These are phyloP conservation scores for Apotomis capreana DNA, from an alignment of 2,888 invertebrate genomes.

Conservation along the genomic window DNA sequence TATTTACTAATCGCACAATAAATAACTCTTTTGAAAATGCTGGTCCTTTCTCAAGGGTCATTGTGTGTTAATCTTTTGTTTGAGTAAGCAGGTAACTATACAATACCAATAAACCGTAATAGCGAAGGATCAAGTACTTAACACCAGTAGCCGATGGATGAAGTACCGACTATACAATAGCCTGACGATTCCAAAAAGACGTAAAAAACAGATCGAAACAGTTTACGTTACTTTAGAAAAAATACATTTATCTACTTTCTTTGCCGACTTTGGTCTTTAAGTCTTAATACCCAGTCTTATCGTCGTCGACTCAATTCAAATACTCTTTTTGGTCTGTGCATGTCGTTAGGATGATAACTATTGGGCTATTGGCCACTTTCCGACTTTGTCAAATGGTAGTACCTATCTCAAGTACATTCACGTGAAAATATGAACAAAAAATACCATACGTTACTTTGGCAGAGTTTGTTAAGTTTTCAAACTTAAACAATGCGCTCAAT, in stretches of 20 bases:
- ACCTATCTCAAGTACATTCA: too few species aligned
- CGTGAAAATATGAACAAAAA: too few species aligned
- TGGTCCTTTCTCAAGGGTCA: slow-evolving; percentile 4
- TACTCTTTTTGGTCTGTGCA: too few species aligned
- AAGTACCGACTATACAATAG: slow-evolving; percentile 8
- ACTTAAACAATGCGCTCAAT: too few species aligned
- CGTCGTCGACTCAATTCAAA: too few species aligned
- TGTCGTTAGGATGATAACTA: too few species aligned
- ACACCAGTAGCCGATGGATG: slow-evolving; percentile 22
- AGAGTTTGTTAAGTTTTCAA: too few species aligned
- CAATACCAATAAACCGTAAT: slow-evolving; percentile 29
- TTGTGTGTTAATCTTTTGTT: slow-evolving; percentile 30
- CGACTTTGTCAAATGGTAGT: too few species aligned
- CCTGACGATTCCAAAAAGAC: not conserved
- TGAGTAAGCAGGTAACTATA: slow-evolving; percentile 12
- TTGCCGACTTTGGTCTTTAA: slow-evolving; percentile 18
- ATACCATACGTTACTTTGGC: too few species aligned
- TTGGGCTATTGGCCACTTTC: too few species aligned
- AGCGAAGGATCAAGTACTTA: slow-evolving; percentile 27
- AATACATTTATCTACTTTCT: not conserved
- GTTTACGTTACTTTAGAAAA: too few species aligned
- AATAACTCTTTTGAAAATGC: not conserved
- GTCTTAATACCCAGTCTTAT: not conserved
- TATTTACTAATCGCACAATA: slow-evolving; percentile 1
- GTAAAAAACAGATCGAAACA: not conserved